These are phyloP conservation scores for Oxytorus armatus DNA, from an alignment of 2,888 invertebrate genomes.

Conservation along the genomic window DNA sequence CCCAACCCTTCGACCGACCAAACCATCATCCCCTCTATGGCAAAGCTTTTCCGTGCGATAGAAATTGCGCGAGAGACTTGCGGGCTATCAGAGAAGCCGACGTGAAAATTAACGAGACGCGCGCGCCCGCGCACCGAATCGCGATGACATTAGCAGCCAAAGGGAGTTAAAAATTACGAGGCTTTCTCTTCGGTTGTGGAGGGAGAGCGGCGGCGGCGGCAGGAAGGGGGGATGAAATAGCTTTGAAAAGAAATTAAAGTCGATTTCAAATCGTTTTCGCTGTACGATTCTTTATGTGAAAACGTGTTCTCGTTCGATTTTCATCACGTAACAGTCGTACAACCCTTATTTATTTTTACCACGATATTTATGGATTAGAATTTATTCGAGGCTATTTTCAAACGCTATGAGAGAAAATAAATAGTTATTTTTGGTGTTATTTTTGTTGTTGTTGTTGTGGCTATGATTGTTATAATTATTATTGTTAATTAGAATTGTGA, in stretches of 20 bases:
- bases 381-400: neutral
- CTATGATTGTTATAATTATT: neutral
- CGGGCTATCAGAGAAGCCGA: constrained; percentile 67
- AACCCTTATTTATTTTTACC: constrained; percentile 37
- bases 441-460: too few species aligned
- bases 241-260: constrained; percentile 64
- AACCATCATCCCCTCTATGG: constrained; percentile 2
- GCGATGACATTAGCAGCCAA: constrained; percentile 68
- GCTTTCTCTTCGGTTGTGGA: neutral
- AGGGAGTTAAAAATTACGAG: constrained; percentile 34
- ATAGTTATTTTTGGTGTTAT: neutral
- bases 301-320: constrained; percentile 33
- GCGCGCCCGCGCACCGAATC: constrained; percentile 67
- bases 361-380: constrained; percentile 2
- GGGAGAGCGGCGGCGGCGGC: neutral
- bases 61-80: constrained; percentile 57
- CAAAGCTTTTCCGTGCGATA: constrained; percentile 35
- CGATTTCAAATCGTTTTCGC: constrained; percentile 50
- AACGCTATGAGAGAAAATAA: neutral
- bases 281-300: neutral
- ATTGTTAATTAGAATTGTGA: neutral
- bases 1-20: neutral
- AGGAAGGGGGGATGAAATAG: constrained; percentile 46
- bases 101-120: constrained; percentile 77
- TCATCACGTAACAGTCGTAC: neutral